Conservation (phyloP, 2,113 vertebrate species). For the Pseudorasbora parva region DNA sequence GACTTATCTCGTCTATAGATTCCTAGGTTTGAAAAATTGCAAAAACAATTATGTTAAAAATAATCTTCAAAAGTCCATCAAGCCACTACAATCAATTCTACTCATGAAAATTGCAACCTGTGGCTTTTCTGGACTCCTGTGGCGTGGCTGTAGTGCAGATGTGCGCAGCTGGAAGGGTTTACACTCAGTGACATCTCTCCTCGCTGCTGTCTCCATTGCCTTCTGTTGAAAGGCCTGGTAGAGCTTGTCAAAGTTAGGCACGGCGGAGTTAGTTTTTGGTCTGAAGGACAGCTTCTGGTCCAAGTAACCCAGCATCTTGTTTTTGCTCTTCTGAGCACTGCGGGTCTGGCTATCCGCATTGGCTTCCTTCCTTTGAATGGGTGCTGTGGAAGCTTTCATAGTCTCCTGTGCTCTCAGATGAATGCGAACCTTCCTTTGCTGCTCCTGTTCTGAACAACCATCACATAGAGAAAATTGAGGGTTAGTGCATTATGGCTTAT, state of each 20-base stretch:
- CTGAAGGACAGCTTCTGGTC: constrained; percentile 84
- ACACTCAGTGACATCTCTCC: constrained; percentile 78
- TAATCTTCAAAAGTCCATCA: background rate
- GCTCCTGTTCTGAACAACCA: constrained; percentile 78
- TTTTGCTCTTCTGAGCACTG: constrained; percentile 76
- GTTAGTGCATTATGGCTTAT: background rate
- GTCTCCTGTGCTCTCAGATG: constrained; percentile 79
- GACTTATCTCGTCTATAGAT: constrained; percentile 59
- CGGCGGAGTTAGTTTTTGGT: constrained; percentile 80
- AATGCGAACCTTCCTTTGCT: constrained; percentile 79
- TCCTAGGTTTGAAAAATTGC: constrained; percentile 66
- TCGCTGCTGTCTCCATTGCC: constrained; percentile 71
- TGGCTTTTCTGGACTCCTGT: constrained; percentile 56
- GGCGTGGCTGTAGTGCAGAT: constrained; percentile 71
- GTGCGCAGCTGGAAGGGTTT: constrained; percentile 89
- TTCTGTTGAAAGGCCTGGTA: constrained; percentile 84
- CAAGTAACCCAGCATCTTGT: constrained; percentile 82
- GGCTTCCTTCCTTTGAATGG: constrained; percentile 56
- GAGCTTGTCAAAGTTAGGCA: constrained; percentile 86
- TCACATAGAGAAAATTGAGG: background rate
- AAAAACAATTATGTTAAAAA: background rate
- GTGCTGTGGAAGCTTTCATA: constrained; percentile 71
- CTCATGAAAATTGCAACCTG: background rate
- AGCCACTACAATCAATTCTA: background rate
- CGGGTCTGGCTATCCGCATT: constrained; percentile 61